These are phyloP conservation scores for Ichneumoninae sp. DNA, from an alignment of 2,888 invertebrate species.

Conservation along the genomic window DNA sequence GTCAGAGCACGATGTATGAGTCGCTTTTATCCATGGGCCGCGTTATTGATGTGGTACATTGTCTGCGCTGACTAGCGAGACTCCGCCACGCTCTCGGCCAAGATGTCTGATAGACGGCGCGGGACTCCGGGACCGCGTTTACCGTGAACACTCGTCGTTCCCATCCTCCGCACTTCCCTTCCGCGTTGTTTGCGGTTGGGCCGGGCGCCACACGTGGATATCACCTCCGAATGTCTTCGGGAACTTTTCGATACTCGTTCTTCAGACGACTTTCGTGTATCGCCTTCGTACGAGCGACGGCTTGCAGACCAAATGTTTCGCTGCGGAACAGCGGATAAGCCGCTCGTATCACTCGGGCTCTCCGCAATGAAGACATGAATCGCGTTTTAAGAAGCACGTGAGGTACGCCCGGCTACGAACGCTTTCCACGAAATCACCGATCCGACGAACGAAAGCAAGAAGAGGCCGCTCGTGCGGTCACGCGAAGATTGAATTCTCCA, in stretches of 20 bases:
- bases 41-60: constrained; percentile 84
- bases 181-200: background rate
- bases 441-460: constrained; percentile 4
- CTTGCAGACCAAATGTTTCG: background rate
- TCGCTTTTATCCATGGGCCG: constrained; percentile 80
- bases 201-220: background rate
- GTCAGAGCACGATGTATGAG: constrained; percentile 82
- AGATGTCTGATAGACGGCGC: constrained; percentile 79
- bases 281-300: background rate
- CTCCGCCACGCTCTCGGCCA: constrained; percentile 62
- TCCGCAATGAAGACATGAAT: constrained; percentile 23
- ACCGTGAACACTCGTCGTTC: constrained; percentile 35
- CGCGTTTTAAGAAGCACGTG: constrained; percentile 1
- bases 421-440: constrained; percentile 17
- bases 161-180: constrained; percentile 25
- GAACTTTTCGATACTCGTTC: constrained; percentile 5
- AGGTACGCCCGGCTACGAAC: background rate
- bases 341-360: background rate
- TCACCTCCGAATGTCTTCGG: constrained; percentile 1
- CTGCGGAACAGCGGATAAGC: background rate
- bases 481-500: constrained; percentile 38
- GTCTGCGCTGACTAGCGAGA: constrained; percentile 82
- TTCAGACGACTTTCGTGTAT: background rate
- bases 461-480: constrained; percentile 22
- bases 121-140: constrained; percentile 40